Base-by-base conservation (phyloP, 2,888 invertebrate species). In the Schizotus pectinicornis region DNA sequence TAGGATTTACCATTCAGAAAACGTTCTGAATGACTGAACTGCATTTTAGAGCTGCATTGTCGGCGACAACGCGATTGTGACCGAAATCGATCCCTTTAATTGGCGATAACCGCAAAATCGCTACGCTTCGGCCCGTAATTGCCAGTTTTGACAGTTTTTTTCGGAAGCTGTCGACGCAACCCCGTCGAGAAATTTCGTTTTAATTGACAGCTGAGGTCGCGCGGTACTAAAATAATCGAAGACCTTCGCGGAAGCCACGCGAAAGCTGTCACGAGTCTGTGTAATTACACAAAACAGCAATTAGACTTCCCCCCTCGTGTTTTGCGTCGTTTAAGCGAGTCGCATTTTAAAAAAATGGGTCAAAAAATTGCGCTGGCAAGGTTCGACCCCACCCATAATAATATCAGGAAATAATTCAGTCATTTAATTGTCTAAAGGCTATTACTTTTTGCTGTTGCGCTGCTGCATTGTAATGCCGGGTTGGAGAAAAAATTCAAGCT, bases 371-470 rank as follows among this genome's bases (percentile, higher is more conserved):
- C 39, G 42, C 6, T 9, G 53, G 49, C 59, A 59, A 59, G 59
- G 59, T 59, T 36, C 50, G 55, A 51, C 59, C 39, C 59, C 55
- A 59, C 59, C 59, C 59, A 43, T 33, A 31, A 58, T 48, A 34
- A 38, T 53, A 58, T 54, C 54, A 55, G 59, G 59, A 59, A 59
- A 59, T 55, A 55, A 59, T 59, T 55, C 55, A 50, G 45, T 36
- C 39, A 51, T 55, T 59, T 59, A 59, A 59, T 59, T 59, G 59
- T 55, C 50, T 51, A 52, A 32, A 43, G 53, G 52, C 51, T 55
- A 55, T 45, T 51, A 51, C 22, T 59, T 59, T 53, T 53, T 59
- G 50, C 12, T 32, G 46, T 39, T 45, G 2, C 3, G 33, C 11
- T 43, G 12, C 33, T 30, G 46, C 51, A 55, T 50, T 59, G 55